Evolutionary conservation across 2,888 invertebrate species (phyloP).

Genomic region (Mimachlamys varia): DNA sequence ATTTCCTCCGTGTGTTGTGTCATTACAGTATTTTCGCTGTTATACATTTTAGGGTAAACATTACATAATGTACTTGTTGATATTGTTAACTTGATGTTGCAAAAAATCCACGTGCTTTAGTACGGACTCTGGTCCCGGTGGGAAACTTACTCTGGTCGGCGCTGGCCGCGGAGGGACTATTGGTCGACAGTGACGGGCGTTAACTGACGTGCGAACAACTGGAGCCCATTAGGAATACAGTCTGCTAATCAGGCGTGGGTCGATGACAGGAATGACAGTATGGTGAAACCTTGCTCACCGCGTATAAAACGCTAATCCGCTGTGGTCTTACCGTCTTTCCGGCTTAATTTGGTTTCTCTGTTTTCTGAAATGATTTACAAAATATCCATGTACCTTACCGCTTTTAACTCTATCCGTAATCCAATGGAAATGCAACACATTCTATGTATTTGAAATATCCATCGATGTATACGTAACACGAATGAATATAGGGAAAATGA

Average conservation of each 20-base stretch:
- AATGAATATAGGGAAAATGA: too few relatives aligned
- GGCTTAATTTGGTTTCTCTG: not conserved
- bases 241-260: not conserved
- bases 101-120: not conserved
- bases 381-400: too few relatives aligned
- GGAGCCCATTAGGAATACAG: not conserved
- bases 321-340: not conserved
- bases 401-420: too few relatives aligned
- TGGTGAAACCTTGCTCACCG: not conserved
- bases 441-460: too few relatives aligned
- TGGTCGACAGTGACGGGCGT: not conserved
- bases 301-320: not conserved
- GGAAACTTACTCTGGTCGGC: not conserved
- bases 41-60: too few relatives aligned
- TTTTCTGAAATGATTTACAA: not conserved
- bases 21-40: too few relatives aligned
- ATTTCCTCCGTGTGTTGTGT: too few relatives aligned
- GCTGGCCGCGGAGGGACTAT: not conserved
- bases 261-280: not conserved
- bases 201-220: not conserved
- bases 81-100: too few relatives aligned
- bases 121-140: not conserved
- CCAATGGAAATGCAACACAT: too few relatives aligned
- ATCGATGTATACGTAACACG: too few relatives aligned
- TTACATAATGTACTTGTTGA: too few relatives aligned